Conservation (phyloP, 2,888 invertebrate genomes). For the Acanthosoma haemorrhoidale region DNA sequence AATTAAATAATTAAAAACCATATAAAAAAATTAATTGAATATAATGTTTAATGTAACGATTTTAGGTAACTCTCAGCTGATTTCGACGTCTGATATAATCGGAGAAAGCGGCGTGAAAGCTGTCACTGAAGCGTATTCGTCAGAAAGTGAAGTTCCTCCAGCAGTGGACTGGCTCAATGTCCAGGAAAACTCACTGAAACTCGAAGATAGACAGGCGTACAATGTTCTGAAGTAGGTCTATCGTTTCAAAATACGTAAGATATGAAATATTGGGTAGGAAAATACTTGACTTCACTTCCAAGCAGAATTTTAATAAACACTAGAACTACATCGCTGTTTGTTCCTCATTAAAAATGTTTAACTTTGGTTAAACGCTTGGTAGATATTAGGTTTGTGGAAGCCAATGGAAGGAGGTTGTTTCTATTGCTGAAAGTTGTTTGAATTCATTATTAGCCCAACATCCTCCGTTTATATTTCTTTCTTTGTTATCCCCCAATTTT, state of each 20-base stretch:
- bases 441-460: no score
- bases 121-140: slow-evolving; percentile 15
- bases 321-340: no score
- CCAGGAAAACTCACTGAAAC: slow-evolving; percentile 46
- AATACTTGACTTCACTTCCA: no score
- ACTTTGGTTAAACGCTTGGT: no score
- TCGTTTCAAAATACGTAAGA: not conserved
- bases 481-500: no score
- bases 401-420: no score
- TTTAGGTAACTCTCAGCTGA: not conserved
- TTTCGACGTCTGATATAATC: not conserved
- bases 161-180: slow-evolving; percentile 12
- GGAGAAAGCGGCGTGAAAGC: slow-evolving; percentile 22
- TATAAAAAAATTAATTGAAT: not conserved
- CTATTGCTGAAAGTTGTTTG: no score
- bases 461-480: no score
- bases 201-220: slow-evolving; percentile 51
- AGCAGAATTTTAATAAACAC: no score
- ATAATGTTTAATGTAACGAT: not conserved
- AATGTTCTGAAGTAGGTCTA: slow-evolving; percentile 47
- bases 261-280: no score
- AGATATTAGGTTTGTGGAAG: no score
- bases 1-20: not conserved
- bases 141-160: slow-evolving; percentile 13
- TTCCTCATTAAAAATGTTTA: no score